phyloP scores from a whole-genome alignment of 1,140 invertebrate genomes.

The Brachionus paranguensis region DNA sequence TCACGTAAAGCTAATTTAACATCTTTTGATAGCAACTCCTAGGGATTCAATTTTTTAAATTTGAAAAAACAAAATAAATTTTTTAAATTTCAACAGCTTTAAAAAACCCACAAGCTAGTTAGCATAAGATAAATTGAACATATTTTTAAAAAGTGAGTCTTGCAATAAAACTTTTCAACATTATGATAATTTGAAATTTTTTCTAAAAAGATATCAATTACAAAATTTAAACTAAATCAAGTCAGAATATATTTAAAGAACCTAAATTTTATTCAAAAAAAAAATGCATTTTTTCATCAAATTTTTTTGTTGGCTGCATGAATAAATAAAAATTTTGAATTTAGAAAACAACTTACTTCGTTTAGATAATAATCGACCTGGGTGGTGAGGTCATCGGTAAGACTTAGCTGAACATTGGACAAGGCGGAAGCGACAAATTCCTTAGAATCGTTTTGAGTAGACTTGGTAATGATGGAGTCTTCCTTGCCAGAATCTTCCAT shows the following conservation, averaged over 20 bases:
- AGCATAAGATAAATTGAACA: not conserved
- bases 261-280: not conserved
- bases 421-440: slow-evolving; percentile 13
- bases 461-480: not conserved
- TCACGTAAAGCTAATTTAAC: not conserved
- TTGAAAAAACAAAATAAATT: not conserved
- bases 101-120: not conserved
- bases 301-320: not conserved
- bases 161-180: not conserved
- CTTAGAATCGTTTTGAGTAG: not conserved
- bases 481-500: not conserved
- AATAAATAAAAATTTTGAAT: too few relatives aligned
- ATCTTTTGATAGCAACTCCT: not conserved
- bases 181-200: not conserved
- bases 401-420: slow-evolving; percentile 10
- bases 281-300: too few relatives aligned
- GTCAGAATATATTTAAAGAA: not conserved
- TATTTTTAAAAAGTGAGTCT: too few relatives aligned
- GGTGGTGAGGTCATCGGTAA: slow-evolving; percentile 18
- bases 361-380: slow-evolving; percentile 38
- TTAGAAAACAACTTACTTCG: not conserved
- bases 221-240: not conserved
- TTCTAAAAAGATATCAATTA: not conserved
- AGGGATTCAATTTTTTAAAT: not conserved
- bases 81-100: not conserved